A percentile compares a stretch with the other conserved stretches of the same genome.
Conservation (phyloP, 2,888 invertebrate species). For the Seira musarum region DNA sequence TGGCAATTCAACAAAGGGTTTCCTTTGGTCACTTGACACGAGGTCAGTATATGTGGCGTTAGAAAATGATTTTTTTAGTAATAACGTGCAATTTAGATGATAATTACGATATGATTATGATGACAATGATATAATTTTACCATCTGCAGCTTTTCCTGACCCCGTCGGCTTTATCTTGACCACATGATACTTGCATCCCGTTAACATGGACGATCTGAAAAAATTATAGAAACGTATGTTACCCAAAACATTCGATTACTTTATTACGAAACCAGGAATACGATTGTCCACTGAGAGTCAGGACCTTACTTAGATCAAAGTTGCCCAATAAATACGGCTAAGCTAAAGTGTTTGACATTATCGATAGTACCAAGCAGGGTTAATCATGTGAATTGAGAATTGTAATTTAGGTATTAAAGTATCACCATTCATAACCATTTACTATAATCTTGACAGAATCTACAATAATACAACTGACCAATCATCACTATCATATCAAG, state of each 20-base stretch:
- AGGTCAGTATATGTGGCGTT: conserved; percentile 1
- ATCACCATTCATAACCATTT: not conserved
- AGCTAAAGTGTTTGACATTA: too few relatives aligned
- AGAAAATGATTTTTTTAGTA: not conserved
- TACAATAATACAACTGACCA: not conserved
- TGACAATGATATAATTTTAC: conserved; percentile 61
- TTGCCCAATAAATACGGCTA: too few relatives aligned
- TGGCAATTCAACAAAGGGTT: conserved; percentile 8
- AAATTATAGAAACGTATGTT: not conserved
- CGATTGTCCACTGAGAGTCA: too few relatives aligned
- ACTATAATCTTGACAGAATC: conserved; percentile 9
- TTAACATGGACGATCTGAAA: conserved; percentile 65
- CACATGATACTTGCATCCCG: conserved; percentile 72
- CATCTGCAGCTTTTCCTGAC: conserved; percentile 69
- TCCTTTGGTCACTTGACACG: conserved; percentile 8
- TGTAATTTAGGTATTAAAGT: not conserved
- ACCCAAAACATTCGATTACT: too few relatives aligned
- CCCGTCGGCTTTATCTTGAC: conserved; percentile 70
- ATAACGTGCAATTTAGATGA: conserved; percentile 4
- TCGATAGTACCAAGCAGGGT: too few relatives aligned
- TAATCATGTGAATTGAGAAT: too few relatives aligned
- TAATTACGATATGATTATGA: conserved; percentile 34
- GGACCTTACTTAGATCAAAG: too few relatives aligned
- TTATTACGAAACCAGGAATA: too few relatives aligned
- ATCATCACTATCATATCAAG: conserved; percentile 6